These are phyloP conservation scores for Pterocles burchelli DNA, from an alignment of 2,113 vertebrate genomes.

Conservation along the genomic window DNA sequence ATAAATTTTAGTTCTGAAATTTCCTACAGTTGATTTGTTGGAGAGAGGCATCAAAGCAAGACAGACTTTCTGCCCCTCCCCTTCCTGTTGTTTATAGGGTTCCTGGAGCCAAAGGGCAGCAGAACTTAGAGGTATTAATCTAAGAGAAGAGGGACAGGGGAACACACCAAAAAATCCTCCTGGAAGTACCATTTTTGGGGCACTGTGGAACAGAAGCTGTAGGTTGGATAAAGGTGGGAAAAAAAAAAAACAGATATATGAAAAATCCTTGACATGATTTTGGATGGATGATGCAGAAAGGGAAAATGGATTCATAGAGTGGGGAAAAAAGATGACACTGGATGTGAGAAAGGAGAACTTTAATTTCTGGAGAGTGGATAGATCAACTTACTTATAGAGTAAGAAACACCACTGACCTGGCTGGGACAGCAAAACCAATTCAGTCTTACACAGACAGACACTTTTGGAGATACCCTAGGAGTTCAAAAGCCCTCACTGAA, in stretches of 20 bases:
- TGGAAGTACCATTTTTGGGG: background rate
- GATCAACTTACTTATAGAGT: background rate
- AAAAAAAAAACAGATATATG: background rate
- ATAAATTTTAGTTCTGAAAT: conserved; percentile 47
- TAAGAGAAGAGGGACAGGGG: background rate
- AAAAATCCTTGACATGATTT: background rate
- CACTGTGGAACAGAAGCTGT: background rate
- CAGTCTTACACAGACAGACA: background rate
- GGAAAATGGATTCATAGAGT: background rate
- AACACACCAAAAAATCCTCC: background rate
- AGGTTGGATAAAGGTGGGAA: background rate
- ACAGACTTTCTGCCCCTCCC: background rate
- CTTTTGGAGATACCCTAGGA: background rate
- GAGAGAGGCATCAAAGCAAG: background rate
- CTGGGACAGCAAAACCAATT: background rate
- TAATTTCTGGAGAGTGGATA: background rate
- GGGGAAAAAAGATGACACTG: background rate
- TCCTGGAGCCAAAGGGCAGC: background rate
- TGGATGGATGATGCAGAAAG: background rate
- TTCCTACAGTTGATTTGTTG: conserved; percentile 2
- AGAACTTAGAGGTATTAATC: background rate
- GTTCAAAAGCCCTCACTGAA: background rate
- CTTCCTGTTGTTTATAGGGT: background rate
- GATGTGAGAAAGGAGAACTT: background rate
- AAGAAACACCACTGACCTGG: background rate